These are phyloP conservation scores for Maniola jurtina DNA, from an alignment of 1,140 invertebrate species.

Conservation along the genomic window DNA sequence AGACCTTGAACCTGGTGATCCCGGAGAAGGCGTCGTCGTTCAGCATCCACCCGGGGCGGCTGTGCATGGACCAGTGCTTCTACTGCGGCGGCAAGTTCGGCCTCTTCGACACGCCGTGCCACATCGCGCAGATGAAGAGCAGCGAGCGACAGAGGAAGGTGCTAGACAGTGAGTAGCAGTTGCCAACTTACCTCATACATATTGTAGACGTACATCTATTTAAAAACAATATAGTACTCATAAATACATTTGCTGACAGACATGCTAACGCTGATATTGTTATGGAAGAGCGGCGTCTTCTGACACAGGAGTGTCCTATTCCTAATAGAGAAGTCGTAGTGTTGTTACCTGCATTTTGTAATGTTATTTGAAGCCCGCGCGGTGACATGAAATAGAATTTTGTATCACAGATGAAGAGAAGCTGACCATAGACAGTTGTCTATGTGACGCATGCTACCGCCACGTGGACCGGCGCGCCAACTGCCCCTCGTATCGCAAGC, in stretches of 20 bases:
- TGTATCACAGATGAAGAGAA: slow-evolving; percentile 83
- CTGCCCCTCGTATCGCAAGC: slow-evolving; percentile 80
- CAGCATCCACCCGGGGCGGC: slow-evolving; percentile 88
- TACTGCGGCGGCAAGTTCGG: slow-evolving; percentile 93
- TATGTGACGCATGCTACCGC: slow-evolving; percentile 91
- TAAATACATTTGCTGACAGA: background rate
- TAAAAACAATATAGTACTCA: too few species aligned
- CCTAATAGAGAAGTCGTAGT: too few species aligned
- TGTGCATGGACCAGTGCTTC: slow-evolving; percentile 90
- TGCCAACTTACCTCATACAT: too few species aligned
- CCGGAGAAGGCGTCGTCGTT: slow-evolving; percentile 92
- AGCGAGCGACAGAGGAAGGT: slow-evolving; percentile 88
- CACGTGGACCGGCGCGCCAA: slow-evolving; percentile 89
- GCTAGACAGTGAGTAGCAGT: slow-evolving; percentile 82
- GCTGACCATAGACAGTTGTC: slow-evolving; percentile 87
- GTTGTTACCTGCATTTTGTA: too few species aligned
- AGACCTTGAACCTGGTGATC: slow-evolving; percentile 85
- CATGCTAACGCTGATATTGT: too few species aligned
- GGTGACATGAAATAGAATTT: background rate
- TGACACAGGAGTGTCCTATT: too few species aligned
- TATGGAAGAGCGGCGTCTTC: too few species aligned
- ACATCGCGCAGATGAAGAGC: slow-evolving; percentile 90
- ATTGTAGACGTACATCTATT: too few species aligned
- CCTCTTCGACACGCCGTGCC: slow-evolving; percentile 90
- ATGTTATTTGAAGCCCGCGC: too few species aligned